phyloP scores from a whole-genome alignment of 35 echinoderm and acorn worm genomes.

The Acanthaster planci region DNA sequence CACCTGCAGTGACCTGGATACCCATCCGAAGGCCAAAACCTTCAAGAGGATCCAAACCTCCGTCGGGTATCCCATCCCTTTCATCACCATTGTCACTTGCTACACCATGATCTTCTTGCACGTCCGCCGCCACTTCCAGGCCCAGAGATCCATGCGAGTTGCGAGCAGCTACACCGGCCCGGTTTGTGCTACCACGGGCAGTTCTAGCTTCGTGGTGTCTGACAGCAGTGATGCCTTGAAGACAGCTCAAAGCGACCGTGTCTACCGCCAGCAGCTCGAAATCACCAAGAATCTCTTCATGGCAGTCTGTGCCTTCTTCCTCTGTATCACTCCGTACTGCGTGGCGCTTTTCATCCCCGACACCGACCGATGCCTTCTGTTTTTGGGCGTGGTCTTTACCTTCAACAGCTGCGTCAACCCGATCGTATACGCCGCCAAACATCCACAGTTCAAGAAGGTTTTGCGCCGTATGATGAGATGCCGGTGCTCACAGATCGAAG shows the following conservation, averaged over 20 bases:
- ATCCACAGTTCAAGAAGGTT: too few relatives aligned
- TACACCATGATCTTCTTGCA: conserved; percentile 55
- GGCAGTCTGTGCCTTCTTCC: conserved; percentile 52
- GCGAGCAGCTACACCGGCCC: background rate
- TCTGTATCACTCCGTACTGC: conserved; percentile 43
- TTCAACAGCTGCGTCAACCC: conserved; percentile 67
- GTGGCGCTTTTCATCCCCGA: too few relatives aligned
- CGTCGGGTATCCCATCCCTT: conserved; percentile 48
- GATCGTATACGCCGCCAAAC: too few relatives aligned
- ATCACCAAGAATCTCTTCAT: too few relatives aligned
- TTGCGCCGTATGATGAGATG: conserved; percentile 52
- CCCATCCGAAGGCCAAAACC: conserved; percentile 46
- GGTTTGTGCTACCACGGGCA: background rate
- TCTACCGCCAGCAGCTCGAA: conserved; percentile 14
- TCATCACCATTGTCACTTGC: conserved; percentile 61
- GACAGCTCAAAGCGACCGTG: background rate
- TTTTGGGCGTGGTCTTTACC: conserved; percentile 24
- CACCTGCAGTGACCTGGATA: conserved; percentile 29
- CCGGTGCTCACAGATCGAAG: conserved; percentile 51
- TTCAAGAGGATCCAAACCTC: conserved; percentile 34
- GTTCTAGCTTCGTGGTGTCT: background rate
- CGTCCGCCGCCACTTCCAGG: conserved; percentile 46
- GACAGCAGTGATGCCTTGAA: background rate
- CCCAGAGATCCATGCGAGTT: too few relatives aligned
- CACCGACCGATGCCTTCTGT: background rate